Percentiles rank a stretch among this genome's conserved stretches.
These are phyloP conservation scores for Zaprionus gabonicus DNA, from an alignment of 1,140 invertebrate species.

Conservation along the genomic window DNA sequence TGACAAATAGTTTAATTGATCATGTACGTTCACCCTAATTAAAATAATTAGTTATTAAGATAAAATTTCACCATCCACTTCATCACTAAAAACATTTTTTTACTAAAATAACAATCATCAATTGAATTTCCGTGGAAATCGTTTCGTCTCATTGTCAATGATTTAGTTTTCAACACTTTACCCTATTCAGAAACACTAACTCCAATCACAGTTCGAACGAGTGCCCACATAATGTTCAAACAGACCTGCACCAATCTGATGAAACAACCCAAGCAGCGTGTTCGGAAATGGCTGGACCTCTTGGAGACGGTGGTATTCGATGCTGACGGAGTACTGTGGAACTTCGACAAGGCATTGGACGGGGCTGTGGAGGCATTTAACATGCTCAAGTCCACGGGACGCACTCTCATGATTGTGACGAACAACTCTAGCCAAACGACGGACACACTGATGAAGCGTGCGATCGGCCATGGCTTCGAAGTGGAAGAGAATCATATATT, in stretches of 20 bases:
- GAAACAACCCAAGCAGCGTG: constrained; percentile 49
- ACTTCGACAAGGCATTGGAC: constrained; percentile 30
- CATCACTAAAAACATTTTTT: no score
- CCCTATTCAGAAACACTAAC: no score
- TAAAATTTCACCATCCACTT: no score
- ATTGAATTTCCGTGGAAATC: not conserved
- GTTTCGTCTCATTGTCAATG: not conserved
- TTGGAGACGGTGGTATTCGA: constrained; percentile 61
- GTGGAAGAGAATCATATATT: constrained; percentile 8
- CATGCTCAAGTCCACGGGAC: constrained; percentile 13
- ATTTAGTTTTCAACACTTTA: not conserved
- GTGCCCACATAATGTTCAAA: constrained; percentile 46
- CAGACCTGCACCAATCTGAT: constrained; percentile 50
- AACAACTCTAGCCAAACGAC: constrained; percentile 37
- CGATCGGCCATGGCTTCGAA: constrained; percentile 26
- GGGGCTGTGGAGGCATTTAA: constrained; percentile 54
- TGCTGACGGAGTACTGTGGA: constrained; percentile 67
- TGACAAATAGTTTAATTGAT: no score
- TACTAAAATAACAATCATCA: not conserved
- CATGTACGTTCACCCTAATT: no score
- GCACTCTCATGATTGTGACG: constrained; percentile 34
- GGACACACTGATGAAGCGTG: constrained; percentile 32
- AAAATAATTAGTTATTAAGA: no score
- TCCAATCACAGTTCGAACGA: not conserved
- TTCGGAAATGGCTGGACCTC: constrained; percentile 48